Percentiles rank a stretch among this genome's conserved stretches.
These are phyloP conservation scores for Pseudoatta argentina DNA, from an alignment of 1,140 invertebrate genomes.

Conservation along the genomic window DNA sequence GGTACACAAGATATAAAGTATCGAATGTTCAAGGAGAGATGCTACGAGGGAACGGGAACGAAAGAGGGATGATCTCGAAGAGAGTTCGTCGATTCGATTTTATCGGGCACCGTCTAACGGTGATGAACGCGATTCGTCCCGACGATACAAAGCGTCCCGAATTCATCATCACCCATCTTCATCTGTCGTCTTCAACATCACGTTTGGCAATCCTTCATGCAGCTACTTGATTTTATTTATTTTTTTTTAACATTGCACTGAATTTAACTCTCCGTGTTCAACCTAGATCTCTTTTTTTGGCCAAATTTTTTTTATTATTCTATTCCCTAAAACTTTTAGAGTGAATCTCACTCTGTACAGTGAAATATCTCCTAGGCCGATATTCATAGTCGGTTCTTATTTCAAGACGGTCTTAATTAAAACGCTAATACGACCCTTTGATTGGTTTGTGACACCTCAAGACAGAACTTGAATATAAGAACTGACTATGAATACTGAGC, in stretches of 20 bases:
- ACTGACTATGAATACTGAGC: too few species aligned
- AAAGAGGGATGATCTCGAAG: background rate
- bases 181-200: background rate
- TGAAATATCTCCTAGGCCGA: too few species aligned
- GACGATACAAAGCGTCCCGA: background rate
- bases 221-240: background rate
- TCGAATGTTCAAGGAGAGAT: conserved; percentile 38
- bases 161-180: background rate
- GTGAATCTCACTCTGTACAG: too few species aligned
- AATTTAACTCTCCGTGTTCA: background rate
- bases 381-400: too few species aligned
- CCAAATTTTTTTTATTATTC: too few species aligned
- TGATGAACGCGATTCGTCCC: conserved; percentile 12
- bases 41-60: conserved; percentile 23
- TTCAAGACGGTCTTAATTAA: too few species aligned
- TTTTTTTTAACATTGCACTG: background rate
- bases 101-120: conserved; percentile 23
- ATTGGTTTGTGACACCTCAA: too few species aligned
- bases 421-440: too few species aligned
- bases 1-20: conserved; percentile 40
- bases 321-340: too few species aligned
- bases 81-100: conserved; percentile 5
- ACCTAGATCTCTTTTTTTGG: too few species aligned
- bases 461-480: too few species aligned
- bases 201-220: background rate